Base-by-base conservation (phyloP, 2,888 invertebrate genomes). In the Tyria jacobaeae region DNA sequence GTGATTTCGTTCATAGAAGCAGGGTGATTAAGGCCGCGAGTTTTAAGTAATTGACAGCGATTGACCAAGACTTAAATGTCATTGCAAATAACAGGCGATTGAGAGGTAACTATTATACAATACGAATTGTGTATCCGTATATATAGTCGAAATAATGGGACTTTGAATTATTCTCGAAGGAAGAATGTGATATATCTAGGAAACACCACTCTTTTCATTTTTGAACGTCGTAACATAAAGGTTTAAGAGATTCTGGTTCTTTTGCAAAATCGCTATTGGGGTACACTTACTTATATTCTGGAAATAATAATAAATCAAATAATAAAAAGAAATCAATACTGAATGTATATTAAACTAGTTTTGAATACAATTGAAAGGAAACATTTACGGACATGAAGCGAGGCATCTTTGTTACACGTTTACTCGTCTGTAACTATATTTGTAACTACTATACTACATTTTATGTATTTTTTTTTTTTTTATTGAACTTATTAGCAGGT, bases 61-160 rank as follows among this genome's bases (percentile, higher is more conserved):
- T 82, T 82, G 80, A 79, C 77, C 81, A 82, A 82, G 78, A 73
- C 73, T 77, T 75, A 66, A 76, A 69, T 69, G 77, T 78, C 77
- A 75, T 68, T 73, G 73, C 67, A 70, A 70, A 71, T 70, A 53
- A 59, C 62, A 61, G 60, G 61, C 17, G 69, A 64, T 70, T 69
- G 69, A 66, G 59, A 67, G 69, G 49, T 64, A 63, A 60, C 15
- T 50, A 60, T 41, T 48, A 57, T 49, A 54, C 55, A 61, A 63
- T 50, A 63, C 62, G 63, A 74, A 68, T 68, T 68, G 61, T 60
- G 62, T 63, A 58, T 62, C 52, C 53, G 62, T 66, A 50, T 64
- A 60, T 58, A 65, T 68, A 70, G 60, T 69, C 58, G 63, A 59
- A 34, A 41, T 63, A 66, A 35, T 52, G 53, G 63, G 71, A 70